These are phyloP conservation scores for Hartigia nigra DNA, from an alignment of 2,888 invertebrate species.

Conservation along the genomic window DNA sequence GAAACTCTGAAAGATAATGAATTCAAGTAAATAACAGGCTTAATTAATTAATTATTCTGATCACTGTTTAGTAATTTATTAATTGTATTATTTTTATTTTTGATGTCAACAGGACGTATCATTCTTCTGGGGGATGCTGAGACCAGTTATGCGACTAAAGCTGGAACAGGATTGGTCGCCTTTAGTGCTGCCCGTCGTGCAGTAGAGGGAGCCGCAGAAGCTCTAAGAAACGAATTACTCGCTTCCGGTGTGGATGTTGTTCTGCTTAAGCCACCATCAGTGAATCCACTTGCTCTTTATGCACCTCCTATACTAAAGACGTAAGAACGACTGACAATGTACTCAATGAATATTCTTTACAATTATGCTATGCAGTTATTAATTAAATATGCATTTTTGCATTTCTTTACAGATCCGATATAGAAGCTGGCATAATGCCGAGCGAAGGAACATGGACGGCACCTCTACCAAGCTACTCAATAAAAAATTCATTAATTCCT, in stretches of 20 bases:
- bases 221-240: slow-evolving; percentile 76
- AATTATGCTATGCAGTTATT: background rate
- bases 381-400: background rate
- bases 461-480: slow-evolving; percentile 51
- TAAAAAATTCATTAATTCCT: slow-evolving; percentile 52
- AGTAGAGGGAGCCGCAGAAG: slow-evolving; percentile 83
- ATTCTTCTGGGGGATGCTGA: slow-evolving; percentile 54
- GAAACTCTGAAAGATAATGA: background rate
- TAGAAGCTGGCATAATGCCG: slow-evolving; percentile 42
- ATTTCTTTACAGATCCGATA: slow-evolving; percentile 45
- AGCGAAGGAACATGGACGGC: slow-evolving; percentile 57
- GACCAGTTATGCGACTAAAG: slow-evolving; percentile 64
- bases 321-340: slow-evolving; percentile 38
- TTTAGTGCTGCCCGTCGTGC: slow-evolving; percentile 77
- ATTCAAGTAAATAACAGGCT: background rate
- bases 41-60: background rate
- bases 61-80: background rate
- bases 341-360: background rate
- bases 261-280: slow-evolving; percentile 74
- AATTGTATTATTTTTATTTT: slow-evolving; percentile 7
- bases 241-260: slow-evolving; percentile 80
- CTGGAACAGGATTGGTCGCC: slow-evolving; percentile 69
- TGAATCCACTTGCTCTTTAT: slow-evolving; percentile 56
- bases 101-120: slow-evolving; percentile 49
- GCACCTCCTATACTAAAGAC: slow-evolving; percentile 54